These are phyloP conservation scores for Nematolebias whitei DNA, from an alignment of 2,113 vertebrate species.

Conservation along the genomic window DNA sequence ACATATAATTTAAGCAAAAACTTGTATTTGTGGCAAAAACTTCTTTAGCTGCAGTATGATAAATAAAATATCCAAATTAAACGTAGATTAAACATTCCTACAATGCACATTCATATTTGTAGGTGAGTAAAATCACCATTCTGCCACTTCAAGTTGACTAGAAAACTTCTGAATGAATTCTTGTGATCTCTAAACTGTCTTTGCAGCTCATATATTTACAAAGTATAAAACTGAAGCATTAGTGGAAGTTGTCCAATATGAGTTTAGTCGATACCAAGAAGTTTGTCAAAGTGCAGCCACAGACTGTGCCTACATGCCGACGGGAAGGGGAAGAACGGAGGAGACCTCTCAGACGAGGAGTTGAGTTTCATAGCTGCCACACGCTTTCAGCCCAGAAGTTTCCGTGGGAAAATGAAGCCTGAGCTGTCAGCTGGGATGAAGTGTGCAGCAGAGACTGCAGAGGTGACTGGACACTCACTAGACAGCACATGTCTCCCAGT, in stretches of 20 bases:
- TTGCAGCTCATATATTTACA: not conserved
- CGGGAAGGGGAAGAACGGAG: constrained; percentile 35
- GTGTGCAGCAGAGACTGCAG: constrained; percentile 36
- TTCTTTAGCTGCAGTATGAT: not conserved
- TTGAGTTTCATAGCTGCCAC: constrained; percentile 58
- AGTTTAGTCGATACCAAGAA: constrained; percentile 6
- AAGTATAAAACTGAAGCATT: not conserved
- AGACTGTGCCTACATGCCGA: constrained; percentile 38
- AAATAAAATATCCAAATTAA: no score
- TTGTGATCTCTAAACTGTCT: no score
- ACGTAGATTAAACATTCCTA: no score
- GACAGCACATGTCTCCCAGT: constrained; percentile 28
- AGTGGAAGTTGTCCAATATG: not conserved
- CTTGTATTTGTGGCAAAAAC: not conserved
- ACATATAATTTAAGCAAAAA: not conserved
- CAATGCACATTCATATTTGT: no score
- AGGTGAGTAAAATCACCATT: no score
- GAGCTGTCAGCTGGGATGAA: constrained; percentile 33
- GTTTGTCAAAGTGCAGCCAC: constrained; percentile 16
- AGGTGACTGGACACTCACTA: constrained; percentile 68
- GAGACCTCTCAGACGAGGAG: constrained; percentile 43
- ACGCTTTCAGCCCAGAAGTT: constrained; percentile 59
- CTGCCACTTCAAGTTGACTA: no score
- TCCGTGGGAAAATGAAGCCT: constrained; percentile 60
- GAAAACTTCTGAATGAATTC: no score